Conservation (phyloP, 2,113 vertebrate species). For the Vidua macroura region DNA sequence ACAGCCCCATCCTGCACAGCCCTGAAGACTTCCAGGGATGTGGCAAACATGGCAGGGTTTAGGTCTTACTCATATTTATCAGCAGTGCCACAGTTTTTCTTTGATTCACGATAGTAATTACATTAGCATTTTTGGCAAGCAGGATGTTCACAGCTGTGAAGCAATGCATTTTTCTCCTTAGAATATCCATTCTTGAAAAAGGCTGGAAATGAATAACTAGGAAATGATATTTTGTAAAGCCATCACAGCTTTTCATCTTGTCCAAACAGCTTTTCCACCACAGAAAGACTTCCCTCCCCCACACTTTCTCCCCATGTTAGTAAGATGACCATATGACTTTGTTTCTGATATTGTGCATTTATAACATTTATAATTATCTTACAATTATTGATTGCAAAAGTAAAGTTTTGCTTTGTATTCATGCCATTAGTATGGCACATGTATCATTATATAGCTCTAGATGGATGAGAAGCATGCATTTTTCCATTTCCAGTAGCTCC, state of each 20-base stretch:
- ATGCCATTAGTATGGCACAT: not conserved
- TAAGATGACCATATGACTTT: not conserved
- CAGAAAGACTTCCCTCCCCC: not conserved
- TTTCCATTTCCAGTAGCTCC: not conserved
- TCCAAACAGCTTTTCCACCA: not conserved
- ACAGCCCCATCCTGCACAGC: not conserved
- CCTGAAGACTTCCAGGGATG: not conserved
- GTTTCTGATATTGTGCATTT: not conserved
- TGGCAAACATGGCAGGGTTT: not conserved
- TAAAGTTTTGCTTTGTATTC: not conserved
- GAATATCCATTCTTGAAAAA: constrained; percentile 55
- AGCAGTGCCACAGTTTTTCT: not conserved
- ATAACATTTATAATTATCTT: not conserved
- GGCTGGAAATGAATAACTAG: constrained; percentile 43
- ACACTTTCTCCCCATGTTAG: not conserved
- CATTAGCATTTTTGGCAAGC: constrained; percentile 42
- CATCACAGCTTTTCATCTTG: not conserved
- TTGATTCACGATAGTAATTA: constrained; percentile 23
- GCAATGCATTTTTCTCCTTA: constrained; percentile 35
- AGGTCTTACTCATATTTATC: not conserved
- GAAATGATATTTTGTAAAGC: constrained; percentile 41
- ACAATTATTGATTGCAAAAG: not conserved
- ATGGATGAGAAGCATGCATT: not conserved
- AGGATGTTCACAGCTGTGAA: constrained; percentile 14
- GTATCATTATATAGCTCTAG: not conserved